phyloP scores from a whole-genome alignment of 2,888 invertebrate species.

The Oegoconia quadripuncta region DNA sequence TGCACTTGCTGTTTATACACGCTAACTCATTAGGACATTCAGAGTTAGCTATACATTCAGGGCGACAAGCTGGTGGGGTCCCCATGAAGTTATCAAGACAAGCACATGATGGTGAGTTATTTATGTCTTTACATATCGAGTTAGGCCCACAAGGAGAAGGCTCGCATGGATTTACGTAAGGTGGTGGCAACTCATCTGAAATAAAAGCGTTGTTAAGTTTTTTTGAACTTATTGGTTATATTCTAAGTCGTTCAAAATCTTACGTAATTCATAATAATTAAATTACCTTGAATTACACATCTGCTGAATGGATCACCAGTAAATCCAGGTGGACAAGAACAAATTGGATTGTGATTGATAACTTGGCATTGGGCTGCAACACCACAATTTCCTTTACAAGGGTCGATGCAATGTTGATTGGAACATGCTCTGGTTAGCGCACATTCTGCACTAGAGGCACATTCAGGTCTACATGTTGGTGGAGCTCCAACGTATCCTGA shows the following conservation, averaged over 20 bases:
- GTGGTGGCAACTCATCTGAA: conserved; percentile 47
- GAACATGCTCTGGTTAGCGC: conserved; percentile 83
- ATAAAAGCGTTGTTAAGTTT: no score
- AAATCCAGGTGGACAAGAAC: conserved; percentile 81
- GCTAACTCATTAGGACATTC: conserved; percentile 84
- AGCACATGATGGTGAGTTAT: conserved; percentile 84
- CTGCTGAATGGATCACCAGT: conserved; percentile 86
- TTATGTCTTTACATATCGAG: conserved; percentile 80
- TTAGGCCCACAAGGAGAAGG: conserved; percentile 89
- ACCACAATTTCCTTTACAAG: conserved; percentile 87
- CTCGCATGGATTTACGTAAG: conserved; percentile 79
- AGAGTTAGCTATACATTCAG: conserved; percentile 86
- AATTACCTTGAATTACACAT: conserved; percentile 81
- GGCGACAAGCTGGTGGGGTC: conserved; percentile 84
- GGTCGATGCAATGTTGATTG: conserved; percentile 84
- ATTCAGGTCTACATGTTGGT: conserved; percentile 85
- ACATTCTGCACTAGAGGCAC: conserved; percentile 84
- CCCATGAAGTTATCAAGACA: conserved; percentile 84
- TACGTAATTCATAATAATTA: conserved; percentile 5
- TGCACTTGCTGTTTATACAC: conserved; percentile 86
- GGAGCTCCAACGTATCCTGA: conserved; percentile 84
- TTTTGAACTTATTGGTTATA: no score
- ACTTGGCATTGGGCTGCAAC: conserved; percentile 84
- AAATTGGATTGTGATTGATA: conserved; percentile 86
- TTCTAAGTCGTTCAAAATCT: no score